Evolutionary conservation across 2,888 invertebrate species (phyloP).

Genomic region (Tenodera sinensis): DNA sequence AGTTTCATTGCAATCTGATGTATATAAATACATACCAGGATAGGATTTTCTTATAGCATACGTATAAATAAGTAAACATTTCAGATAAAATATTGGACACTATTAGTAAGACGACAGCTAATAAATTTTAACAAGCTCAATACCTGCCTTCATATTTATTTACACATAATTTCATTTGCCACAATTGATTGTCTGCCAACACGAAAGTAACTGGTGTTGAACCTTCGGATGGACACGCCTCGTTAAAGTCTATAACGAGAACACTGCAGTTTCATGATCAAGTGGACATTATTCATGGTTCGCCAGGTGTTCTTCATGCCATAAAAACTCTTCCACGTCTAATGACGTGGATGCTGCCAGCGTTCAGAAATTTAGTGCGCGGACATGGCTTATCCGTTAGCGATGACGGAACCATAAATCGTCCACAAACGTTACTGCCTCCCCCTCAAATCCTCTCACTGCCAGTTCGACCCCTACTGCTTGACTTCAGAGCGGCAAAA

Average conservation of each 20-base stretch:
- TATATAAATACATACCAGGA: no score
- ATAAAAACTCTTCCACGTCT: neutral
- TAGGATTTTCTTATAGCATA: no score
- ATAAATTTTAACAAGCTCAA: neutral
- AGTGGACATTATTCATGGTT: neutral
- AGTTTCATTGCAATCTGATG: no score
- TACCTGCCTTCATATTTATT: no score
- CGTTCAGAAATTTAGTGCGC: neutral
- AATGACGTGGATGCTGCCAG: neutral
- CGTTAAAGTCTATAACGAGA: neutral
- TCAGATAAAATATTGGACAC: neutral
- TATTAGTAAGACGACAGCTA: neutral
- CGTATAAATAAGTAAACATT: neutral
- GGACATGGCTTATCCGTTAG: neutral
- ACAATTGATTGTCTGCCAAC: neutral
- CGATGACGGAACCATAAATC: neutral
- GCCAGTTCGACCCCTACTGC: no score
- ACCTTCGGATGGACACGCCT: neutral
- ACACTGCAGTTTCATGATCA: neutral
- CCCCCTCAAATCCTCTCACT: no score
- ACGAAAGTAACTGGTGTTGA: neutral
- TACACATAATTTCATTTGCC: neutral
- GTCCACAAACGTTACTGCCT: neutral
- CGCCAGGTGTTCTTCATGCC: neutral
- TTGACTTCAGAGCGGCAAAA: no score